These are phyloP conservation scores for Sepiola atlantica DNA, from an alignment of 2,888 invertebrate genomes.

Conservation along the genomic window DNA sequence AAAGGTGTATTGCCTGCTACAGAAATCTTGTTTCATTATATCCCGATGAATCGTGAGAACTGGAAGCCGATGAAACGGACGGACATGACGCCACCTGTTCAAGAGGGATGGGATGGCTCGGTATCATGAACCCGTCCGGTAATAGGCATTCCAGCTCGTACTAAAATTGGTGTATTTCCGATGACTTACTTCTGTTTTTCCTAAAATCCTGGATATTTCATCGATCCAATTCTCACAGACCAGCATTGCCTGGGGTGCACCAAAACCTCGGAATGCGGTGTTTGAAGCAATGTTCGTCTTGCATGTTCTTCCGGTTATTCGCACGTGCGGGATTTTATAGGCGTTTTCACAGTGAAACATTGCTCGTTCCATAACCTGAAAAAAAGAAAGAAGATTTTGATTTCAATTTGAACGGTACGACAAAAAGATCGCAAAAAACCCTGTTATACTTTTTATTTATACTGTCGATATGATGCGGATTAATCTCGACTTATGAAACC, in stretches of 20 bases:
- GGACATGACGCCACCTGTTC: no score
- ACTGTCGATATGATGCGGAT: neutral
- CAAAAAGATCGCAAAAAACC: neutral
- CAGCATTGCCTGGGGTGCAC: conserved; percentile 62
- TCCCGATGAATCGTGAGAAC: no score
- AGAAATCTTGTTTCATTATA: no score
- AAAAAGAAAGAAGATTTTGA: conserved; percentile 46
- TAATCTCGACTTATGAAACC: neutral
- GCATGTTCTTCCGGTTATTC: conserved; percentile 82
- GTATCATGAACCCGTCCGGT: no score
- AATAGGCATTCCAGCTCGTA: no score
- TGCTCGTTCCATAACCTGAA: conserved; percentile 86
- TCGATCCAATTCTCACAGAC: conserved; percentile 59
- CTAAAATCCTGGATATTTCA: conserved; percentile 52
- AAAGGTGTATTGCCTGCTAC: no score
- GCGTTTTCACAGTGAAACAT: conserved; percentile 77
- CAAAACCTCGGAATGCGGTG: conserved; percentile 85
- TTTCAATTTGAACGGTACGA: conserved; percentile 55
- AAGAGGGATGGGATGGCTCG: no score
- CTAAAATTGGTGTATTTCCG: no score
- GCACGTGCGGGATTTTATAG: conserved; percentile 84
- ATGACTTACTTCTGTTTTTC: neutral
- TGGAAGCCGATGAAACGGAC: no score
- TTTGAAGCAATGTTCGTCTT: conserved; percentile 92
- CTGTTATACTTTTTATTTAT: no score